Conservation (phyloP, 2,113 vertebrate species). For the Colaptes auratus region DNA sequence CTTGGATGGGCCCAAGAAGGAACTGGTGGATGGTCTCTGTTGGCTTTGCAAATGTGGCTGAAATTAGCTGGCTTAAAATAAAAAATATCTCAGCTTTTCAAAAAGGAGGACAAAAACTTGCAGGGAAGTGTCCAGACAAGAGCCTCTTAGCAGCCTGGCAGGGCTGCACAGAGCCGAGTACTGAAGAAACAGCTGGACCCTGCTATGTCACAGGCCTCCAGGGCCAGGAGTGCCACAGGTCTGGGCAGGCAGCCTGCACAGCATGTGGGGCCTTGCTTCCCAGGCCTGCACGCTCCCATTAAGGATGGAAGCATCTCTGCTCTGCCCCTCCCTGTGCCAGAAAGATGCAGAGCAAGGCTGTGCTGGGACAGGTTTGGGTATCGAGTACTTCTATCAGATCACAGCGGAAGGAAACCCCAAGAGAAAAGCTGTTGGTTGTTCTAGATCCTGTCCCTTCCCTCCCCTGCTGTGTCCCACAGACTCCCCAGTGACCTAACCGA, state of each 20-base stretch:
- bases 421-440: background rate
- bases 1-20: background rate
- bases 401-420: fast-evolving
- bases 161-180: background rate
- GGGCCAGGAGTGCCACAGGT: background rate
- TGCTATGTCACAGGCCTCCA: fast-evolving
- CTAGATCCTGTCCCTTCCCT: background rate
- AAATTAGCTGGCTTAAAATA: background rate
- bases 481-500: constrained; percentile 75
- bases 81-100: background rate
- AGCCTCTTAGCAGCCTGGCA: background rate
- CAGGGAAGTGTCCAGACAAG: background rate
- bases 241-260: background rate
- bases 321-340: fast-evolving
- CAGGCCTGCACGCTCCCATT: background rate
- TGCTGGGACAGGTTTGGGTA: background rate
- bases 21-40: background rate
- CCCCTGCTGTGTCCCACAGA: constrained; percentile 41
- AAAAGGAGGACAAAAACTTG: background rate
- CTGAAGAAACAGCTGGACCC: background rate
- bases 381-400: background rate
- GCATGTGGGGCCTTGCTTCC: background rate
- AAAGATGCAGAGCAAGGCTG: background rate
- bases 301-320: background rate
- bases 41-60: background rate